Base-by-base conservation (phyloP, 2,888 invertebrate species). In the Uloborus plumipes region DNA sequence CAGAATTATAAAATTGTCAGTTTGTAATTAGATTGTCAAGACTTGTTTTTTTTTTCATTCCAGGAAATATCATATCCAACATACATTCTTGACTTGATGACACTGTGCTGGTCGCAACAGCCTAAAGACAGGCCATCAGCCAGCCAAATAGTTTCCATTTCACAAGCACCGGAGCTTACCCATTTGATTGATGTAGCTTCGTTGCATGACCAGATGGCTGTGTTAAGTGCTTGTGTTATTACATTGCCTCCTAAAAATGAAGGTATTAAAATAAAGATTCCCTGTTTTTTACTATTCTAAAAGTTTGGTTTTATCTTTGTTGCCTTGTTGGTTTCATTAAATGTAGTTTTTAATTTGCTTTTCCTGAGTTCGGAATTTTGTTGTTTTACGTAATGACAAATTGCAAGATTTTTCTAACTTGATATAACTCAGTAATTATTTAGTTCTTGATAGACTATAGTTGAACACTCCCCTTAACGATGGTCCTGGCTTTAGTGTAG, bases 71-170 rank as follows among this genome's bases (percentile, higher is more conserved):
- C 81, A 51, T 85, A 86, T 79, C 86, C 86, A 20, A 84, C 81
- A 22, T 95, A 95, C 88, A 93, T 97, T 88, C 90, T 99, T 74
- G 99, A 99, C 89, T 91, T 96, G 69, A 98, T 99, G 97, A 95
- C 96, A 0, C 92, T 96, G 13, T 98, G 98, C 89, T 99, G 99
- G 99, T 93, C 95, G 16, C 96, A 96, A 74, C 90, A 90, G 61
- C 91, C 92, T 0, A 89, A 92, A 87, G 93, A 94, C 87, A 92
- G 99, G 11, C 99, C 99, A 0, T 95, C 97, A 0, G 97, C 98
- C 7, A 95, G 95, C 87, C 97, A 98, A 88, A 94, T 98, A 39
- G 96, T 97, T n/a, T 94, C 94, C 2, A 94, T 97, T 84, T 94
- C 95, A 0, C 93, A 94, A 2, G 96, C 96, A 2, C 97, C 98